phyloP scores from a whole-genome alignment of 2,888 invertebrate species.

The Bombylius major region DNA sequence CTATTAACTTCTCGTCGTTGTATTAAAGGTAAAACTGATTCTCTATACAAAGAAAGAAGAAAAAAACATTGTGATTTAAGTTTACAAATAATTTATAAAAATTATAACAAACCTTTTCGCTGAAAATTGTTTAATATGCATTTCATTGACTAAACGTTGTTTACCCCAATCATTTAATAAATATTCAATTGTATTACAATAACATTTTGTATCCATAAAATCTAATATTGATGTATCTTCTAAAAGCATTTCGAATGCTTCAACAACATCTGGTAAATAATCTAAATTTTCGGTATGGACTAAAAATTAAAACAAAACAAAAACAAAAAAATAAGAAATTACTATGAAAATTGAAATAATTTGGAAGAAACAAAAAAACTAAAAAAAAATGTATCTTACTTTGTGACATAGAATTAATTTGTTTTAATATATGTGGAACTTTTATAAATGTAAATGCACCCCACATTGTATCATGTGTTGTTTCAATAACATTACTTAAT shows the following conservation, averaged over 20 bases:
- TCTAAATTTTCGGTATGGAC: conserved; percentile 45
- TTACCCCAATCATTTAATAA: conserved; percentile 71
- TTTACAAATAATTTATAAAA: too few relatives aligned
- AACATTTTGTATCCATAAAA: conserved; percentile 78
- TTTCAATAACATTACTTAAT: conserved; percentile 73
- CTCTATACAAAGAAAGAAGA: conserved; percentile 32
- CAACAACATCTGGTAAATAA: conserved; percentile 61
- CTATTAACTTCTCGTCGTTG: conserved; percentile 57
- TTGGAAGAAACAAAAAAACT: neutral
- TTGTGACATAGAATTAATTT: conserved; percentile 47
- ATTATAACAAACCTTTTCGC: conserved; percentile 30
- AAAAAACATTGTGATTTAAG: conserved; percentile 18
- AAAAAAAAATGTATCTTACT: conserved; percentile 26
- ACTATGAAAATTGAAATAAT: too few relatives aligned
- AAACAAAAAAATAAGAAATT: neutral
- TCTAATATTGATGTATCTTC: conserved; percentile 76
- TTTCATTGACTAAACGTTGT: conserved; percentile 64
- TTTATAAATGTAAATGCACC: conserved; percentile 89
- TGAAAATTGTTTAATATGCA: conserved; percentile 58
- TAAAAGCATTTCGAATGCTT: conserved; percentile 73
- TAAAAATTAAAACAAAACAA: neutral
- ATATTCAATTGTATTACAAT: conserved; percentile 76
- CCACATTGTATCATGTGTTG: conserved; percentile 80
- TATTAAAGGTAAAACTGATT: conserved; percentile 47
- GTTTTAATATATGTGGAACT: conserved; percentile 67